Base-by-base conservation (phyloP, 2,113 vertebrate species). In the Mugil cephalus region DNA sequence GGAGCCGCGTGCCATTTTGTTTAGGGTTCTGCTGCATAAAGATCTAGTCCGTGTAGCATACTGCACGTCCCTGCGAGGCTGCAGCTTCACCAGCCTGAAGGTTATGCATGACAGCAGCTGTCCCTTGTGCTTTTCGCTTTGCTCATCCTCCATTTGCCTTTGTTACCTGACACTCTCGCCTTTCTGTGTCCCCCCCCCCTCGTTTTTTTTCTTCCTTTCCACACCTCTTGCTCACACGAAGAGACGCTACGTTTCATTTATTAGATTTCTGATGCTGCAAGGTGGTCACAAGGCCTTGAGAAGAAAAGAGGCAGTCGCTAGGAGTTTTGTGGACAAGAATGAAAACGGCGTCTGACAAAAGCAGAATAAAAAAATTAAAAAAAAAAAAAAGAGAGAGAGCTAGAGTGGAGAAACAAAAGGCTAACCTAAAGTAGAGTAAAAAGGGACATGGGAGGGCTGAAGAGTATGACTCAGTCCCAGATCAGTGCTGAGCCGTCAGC, bases 401-500 rank as follows among this genome's bases (percentile, higher is more conserved):
- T 2, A 5, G 64, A 39, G 11, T 14, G 47, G 43, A 48, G 64
- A 51, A 61, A 70, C 3, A 45, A 63, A 54, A 47, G 46, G 52
- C 58, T 53, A 72, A 74, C 60, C n/a, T 6, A 38, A 53, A 76
- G 75, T 42, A 14, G 12, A 75, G 70, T 51, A 52, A 15, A 79
- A 60, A 73, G 54, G 50, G 61, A 70, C 65, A 74, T 11, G 5
- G 38, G 19, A 74, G 64, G 58, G 45, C 39, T 66, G 21, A 34
- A 68, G 55, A 54, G 55, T 24, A 79, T 83, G 84, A 85, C 80
- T 90, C 83, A 83, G 76, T 78, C 38, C 54, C 59, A 61, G 73
- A 80, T 84, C 65, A 78, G 60, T 11, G 72, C 30, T 62, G 71
- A 67, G 58, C 67, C 68, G 54, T 74, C 56, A 50, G 64, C 24